Base-by-base conservation (phyloP, 2,888 invertebrate genomes). In the Agrochola macilenta region DNA sequence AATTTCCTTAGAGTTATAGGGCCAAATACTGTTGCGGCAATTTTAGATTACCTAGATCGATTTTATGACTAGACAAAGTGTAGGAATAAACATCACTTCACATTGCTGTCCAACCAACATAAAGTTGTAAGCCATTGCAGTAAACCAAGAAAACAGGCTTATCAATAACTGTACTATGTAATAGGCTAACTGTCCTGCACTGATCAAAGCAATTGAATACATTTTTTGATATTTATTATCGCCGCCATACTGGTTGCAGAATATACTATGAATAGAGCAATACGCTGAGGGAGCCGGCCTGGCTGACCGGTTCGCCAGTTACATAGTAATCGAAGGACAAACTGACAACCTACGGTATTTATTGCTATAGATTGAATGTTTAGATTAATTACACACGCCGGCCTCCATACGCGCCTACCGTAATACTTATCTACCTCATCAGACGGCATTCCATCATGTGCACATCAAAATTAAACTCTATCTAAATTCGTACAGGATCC, bases 311-410 rank as follows among this genome's bases (percentile, higher is more conserved):
- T 93, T 90, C 89, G 88, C 93, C 88, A 90, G 92, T 92, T 92
- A 91, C 93, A 92, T 91, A 91, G 93, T 91, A 91, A 91, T 92
- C 93, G 94, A 94, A 95, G 95, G 95, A 95, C 94, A 94, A 90
- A 93, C 94, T 91, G 92, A 93, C 94, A 93, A 91, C 90, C 90
- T 90, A 93, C 92, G 92, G 94, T 94, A 94, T 94, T 94, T 94
- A 94, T 94, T 94, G 93, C 92, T 94, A 92, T 94, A 94, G 94
- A 95, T 94, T 92, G 92, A 94, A 93, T 93, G 93, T 93, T 92
- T 91, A 94, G 93, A 94, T 94, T 94, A 94, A 94, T 94, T 95
- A 94, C 94, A 93, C 91, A 94, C 93, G 91, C 93, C 87, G 88
- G 89, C 89, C 90, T 90, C 91, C 88, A 91, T 92, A 92, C 91